Evolutionary conservation across 2,888 invertebrate genomes (phyloP).

Genomic region (Poecilus cupreus): DNA sequence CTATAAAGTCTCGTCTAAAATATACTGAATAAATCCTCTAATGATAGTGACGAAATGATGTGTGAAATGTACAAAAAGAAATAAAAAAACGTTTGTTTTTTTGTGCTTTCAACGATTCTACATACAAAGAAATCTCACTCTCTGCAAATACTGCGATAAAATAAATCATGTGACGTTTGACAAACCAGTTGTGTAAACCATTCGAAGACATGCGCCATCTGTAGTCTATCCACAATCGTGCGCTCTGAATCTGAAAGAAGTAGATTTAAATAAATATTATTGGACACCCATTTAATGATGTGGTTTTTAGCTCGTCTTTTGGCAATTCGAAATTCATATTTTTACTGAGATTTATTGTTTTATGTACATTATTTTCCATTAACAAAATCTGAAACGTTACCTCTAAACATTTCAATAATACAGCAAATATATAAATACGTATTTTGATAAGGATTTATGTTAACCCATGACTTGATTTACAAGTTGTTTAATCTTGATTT

Average conservation of each 20-base stretch:
- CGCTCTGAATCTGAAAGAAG: constrained; percentile 9
- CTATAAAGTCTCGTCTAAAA: no score
- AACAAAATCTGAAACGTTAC: no score
- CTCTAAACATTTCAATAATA: no score
- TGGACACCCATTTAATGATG: neutral
- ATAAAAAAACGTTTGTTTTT: neutral
- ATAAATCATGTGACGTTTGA: constrained; percentile 34
- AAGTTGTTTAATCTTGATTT: no score
- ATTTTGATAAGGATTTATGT: no score
- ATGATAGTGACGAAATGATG: neutral
- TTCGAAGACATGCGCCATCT: constrained; percentile 34
- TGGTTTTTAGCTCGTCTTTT: neutral
- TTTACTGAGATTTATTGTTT: no score
- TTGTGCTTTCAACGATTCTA: constrained; percentile 16
- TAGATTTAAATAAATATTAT: constrained; percentile 34
- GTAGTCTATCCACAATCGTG: neutral
- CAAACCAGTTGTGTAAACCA: constrained; percentile 34
- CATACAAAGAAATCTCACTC: constrained; percentile 2
- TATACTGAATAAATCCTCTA: neutral
- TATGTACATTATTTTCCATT: no score
- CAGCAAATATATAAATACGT: no score
- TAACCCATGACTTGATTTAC: no score
- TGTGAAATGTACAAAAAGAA: neutral
- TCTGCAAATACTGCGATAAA: constrained; percentile 26
- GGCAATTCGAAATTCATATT: neutral